These are phyloP conservation scores for Cosmopolites sordidus DNA, from an alignment of 2,888 invertebrate genomes.

Conservation along the genomic window DNA sequence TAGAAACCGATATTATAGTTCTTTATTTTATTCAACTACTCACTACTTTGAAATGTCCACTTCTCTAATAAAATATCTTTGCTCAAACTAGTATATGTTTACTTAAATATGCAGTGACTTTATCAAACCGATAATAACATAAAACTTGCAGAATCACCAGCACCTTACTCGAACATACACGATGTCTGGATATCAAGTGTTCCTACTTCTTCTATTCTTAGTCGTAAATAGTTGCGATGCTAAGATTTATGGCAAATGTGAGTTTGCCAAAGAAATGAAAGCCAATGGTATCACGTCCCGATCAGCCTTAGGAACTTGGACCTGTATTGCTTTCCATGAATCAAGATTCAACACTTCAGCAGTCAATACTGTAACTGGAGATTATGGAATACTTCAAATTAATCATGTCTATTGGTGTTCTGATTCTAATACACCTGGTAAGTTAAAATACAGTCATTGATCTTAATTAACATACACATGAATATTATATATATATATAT, in stretches of 20 bases:
- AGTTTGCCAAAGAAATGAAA: background rate
- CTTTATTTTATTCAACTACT: too few relatives aligned
- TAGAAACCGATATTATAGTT: too few relatives aligned
- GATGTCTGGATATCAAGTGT: too few relatives aligned
- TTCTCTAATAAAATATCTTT: too few relatives aligned
- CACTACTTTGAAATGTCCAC: too few relatives aligned
- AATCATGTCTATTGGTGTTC: slow-evolving; percentile 31
- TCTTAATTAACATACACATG: too few relatives aligned
- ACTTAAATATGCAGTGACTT: too few relatives aligned
- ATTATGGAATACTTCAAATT: slow-evolving; percentile 33
- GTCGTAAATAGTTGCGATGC: background rate
- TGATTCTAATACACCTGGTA: slow-evolving; percentile 17
- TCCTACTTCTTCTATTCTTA: background rate
- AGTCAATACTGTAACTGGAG: slow-evolving; percentile 25
- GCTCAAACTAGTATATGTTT: too few relatives aligned
- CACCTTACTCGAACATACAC: too few relatives aligned
- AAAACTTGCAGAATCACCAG: too few relatives aligned
- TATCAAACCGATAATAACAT: too few relatives aligned
- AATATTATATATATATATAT: too few relatives aligned
- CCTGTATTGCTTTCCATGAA: slow-evolving; percentile 31
- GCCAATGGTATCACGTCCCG: background rate
- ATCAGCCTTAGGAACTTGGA: slow-evolving; percentile 27
- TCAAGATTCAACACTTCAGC: slow-evolving; percentile 30
- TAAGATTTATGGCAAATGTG: background rate
- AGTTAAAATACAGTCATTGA: background rate